Evolutionary conservation across 2,113 vertebrate genomes (phyloP), one percentile per base, ranked within the genome.

Genomic region (Periophthalmodon schlosseri): DNA sequence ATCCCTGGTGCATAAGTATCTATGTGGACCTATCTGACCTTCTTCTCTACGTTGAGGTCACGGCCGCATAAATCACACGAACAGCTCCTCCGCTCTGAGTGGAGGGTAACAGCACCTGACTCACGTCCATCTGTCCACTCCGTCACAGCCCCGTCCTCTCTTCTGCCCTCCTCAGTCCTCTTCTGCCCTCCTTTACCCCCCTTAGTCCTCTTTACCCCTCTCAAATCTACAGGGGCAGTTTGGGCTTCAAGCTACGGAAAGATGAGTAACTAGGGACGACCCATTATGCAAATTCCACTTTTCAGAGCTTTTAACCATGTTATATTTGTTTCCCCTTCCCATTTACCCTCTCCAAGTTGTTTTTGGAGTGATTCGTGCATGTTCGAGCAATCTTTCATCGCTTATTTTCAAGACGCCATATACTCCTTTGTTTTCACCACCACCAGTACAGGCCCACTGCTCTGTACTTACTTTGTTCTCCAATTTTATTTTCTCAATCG

Each of bases 71-170:
- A 34, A 80, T 70, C 63, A 63, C 73, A 81, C 73, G 72, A 70
- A 68, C 66, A 50, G 21, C 46, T 83, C 23, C 12, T 52, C 66
- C 52, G 77, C 83, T 75, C 24, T 49, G 79, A 72, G 58, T 54
- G 65, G 49, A 52, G 68, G 8, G 20, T 72, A 71, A 28, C 82
- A 58, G 70, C 68, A 78, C 75, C 77, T 86, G 80, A 85, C 84
- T 85, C 82, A 85, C 85, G 81, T 87, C 79, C 79, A 86, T 82
- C 75, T 70, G 75, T 75, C 70, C 75, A 70, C 52, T 63, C 49
- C 47, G 49, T 81, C 69, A 69, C 75, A 7, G 61, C 64, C 65
- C 68, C 46, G 0, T 46, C 82, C 66, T 24, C 56, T 5, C 23
- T 10, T 20, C 52, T 56, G 52, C 52, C 20, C 20, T 56, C 8